phyloP scores from a whole-genome alignment of 1,140 invertebrate species.

The Cryptotermes secundus region DNA sequence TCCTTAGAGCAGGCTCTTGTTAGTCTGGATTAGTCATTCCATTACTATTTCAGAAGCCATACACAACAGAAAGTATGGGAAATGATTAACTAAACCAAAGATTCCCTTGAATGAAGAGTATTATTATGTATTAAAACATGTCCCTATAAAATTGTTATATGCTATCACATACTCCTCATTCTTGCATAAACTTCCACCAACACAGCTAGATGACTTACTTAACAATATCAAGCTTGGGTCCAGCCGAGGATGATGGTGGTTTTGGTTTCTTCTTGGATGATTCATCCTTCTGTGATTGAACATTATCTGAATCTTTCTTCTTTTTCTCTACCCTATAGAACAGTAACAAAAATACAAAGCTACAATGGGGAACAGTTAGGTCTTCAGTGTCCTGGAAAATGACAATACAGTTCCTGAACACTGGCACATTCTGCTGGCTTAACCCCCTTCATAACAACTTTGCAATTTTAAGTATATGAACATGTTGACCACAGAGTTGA shows the following conservation, averaged over 20 bases:
- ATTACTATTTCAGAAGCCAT: too few relatives aligned
- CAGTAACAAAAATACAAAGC: constrained; percentile 7
- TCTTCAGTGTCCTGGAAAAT: not conserved
- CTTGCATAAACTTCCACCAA: too few relatives aligned
- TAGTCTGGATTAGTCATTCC: too few relatives aligned
- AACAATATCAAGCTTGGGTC: constrained; percentile 67
- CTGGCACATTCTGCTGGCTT: not conserved
- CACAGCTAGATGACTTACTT: constrained; percentile 53
- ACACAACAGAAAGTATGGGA: too few relatives aligned
- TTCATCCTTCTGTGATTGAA: constrained; percentile 61
- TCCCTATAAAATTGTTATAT: not conserved
- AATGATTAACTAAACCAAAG: too few relatives aligned
- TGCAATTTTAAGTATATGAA: not conserved
- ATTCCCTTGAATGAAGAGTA: not conserved
- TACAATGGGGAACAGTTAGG: not conserved
- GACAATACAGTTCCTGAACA: not conserved
- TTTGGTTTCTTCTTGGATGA: constrained; percentile 71
- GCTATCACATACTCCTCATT: not conserved
- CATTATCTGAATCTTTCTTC: constrained; percentile 64
- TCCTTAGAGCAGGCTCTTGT: too few relatives aligned
- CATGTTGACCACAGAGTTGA: not conserved
- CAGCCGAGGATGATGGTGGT: constrained; percentile 54
- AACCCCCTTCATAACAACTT: not conserved
- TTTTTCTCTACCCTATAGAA: constrained; percentile 77
- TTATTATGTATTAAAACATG: not conserved